A percentile compares a stretch with the other conserved stretches of the same genome.
Conservation (phyloP, 30 jellyfish, hydroid and myxozoan species). For the Aurelia sp. region DNA sequence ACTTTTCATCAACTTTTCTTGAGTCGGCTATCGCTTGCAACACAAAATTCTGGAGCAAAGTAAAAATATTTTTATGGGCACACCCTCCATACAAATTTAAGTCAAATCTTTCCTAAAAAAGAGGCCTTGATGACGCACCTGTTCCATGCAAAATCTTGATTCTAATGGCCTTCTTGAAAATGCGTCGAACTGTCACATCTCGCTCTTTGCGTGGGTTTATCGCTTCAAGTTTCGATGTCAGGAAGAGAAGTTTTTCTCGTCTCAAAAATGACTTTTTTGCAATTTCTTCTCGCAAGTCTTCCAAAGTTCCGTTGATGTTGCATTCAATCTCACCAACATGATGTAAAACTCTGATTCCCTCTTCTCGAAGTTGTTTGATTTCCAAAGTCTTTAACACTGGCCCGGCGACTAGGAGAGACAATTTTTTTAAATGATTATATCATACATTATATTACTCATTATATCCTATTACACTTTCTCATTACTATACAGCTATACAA, state of each 20-base stretch:
- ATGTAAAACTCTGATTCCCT: slow-evolving; percentile 48
- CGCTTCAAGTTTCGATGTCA: slow-evolving; percentile 59
- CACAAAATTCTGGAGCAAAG: no score
- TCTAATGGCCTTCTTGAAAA: slow-evolving; percentile 37
- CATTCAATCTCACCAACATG: slow-evolving; percentile 26
- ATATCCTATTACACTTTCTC: no score
- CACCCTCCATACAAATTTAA: no score
- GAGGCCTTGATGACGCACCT: slow-evolving; percentile 8
- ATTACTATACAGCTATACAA: no score
- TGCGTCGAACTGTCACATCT: slow-evolving; percentile 32
- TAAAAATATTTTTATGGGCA: no score
- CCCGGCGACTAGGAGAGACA: slow-evolving; percentile 7
- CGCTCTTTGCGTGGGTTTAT: slow-evolving; percentile 72
- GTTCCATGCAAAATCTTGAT: slow-evolving; percentile 68
- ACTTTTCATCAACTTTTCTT: no score
- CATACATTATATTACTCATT: no score
- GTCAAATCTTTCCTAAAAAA: no score
- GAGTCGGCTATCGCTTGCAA: no score
- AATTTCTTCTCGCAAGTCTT: slow-evolving; percentile 40
- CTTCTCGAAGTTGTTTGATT: slow-evolving; percentile 67
- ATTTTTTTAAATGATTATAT: no score
- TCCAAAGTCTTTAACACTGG: slow-evolving; percentile 43
- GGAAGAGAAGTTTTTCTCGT: slow-evolving; percentile 55
- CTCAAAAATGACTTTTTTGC: slow-evolving; percentile 34
- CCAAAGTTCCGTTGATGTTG: slow-evolving; percentile 58